Base-by-base conservation (phyloP, 2,888 invertebrate species). In the Petrolisthes manimaculis region DNA sequence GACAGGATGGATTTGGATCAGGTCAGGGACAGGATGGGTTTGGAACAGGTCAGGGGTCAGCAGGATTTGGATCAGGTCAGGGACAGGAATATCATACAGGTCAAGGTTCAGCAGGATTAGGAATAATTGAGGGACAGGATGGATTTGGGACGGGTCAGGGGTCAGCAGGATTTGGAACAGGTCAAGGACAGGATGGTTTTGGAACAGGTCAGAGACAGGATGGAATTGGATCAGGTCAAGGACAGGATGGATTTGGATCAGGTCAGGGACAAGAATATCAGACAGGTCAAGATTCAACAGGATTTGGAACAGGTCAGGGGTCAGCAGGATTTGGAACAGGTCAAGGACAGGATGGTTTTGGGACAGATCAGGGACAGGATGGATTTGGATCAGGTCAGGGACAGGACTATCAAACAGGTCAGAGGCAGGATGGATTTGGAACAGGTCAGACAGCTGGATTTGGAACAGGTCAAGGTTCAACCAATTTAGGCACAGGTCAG, bases 11-110 rank as follows among this genome's bases (percentile, higher is more conserved):
- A 54, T 12, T 54, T 53, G 79, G n/a, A 4, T 12, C 21, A 61
- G 61, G 21, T 54, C 81, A 81, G 61, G 61, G 56, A 56, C 37
- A 37, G 37, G 37, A 37, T 37, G 56, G 81, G 2, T 5, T 71
- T 5, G 55, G 55, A 61, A 24, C 81, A 81, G 81, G 81, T 55
- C 79, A 55, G 37, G 77, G 74, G 24, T 21, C 5, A 74, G n/a
- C 5, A 14, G 37, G 51, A 8, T 37, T 37, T 78, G 77, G 24
- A 8, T 12, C 24, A 54, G 79, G 18, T 8, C 79, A 79, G 54
- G 79, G 79, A 79, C 54, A n/a, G n/a, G n/a, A 55, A 18, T 54
- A 54, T 54, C 18, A 55, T 4, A 5, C 18, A 79, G 79, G 55
- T 54, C 53, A 79, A 3, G 54, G 9, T 0, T 53, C 14, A 54